These are phyloP conservation scores for Calycopis cecrops DNA, from an alignment of 1,140 invertebrate species.

Conservation along the genomic window DNA sequence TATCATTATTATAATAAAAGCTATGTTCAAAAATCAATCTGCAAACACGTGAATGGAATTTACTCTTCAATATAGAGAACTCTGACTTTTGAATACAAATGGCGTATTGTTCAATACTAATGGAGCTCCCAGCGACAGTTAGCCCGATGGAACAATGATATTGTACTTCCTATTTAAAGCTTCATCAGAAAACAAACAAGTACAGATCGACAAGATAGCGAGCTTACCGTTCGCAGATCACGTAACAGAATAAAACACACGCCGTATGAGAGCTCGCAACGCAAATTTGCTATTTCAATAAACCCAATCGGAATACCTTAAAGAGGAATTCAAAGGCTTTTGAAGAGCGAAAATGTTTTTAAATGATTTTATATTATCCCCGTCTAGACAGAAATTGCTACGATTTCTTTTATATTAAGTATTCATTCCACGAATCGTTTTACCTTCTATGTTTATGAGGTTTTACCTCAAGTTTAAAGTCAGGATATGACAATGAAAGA, in stretches of 20 bases:
- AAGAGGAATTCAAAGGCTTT: conserved; percentile 33
- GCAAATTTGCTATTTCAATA: conserved; percentile 49
- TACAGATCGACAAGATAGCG: conserved; percentile 38
- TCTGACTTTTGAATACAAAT: conserved; percentile 9
- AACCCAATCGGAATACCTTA: conserved; percentile 31
- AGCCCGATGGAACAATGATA: conserved; percentile 20
- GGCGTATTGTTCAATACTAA: background rate
- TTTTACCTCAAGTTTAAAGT: no score
- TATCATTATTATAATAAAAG: no score
- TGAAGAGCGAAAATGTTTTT: conserved; percentile 48
- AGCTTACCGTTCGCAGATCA: conserved; percentile 39
- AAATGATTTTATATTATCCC: conserved; percentile 65
- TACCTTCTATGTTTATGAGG: no score
- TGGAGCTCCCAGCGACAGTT: background rate
- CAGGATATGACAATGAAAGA: no score
- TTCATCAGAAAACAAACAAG: conserved; percentile 36
- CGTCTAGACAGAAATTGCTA: conserved; percentile 62
- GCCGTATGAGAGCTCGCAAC: conserved; percentile 23
- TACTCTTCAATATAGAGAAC: background rate
- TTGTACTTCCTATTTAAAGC: conserved; percentile 29
- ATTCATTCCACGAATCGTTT: no score
- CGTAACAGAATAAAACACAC: conserved; percentile 39
- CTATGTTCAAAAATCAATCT: no score
- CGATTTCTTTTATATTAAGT: conserved; percentile 9
- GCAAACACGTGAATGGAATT: no score